Conservation (phyloP, 2,888 invertebrate genomes). For the Hesperia comma region DNA sequence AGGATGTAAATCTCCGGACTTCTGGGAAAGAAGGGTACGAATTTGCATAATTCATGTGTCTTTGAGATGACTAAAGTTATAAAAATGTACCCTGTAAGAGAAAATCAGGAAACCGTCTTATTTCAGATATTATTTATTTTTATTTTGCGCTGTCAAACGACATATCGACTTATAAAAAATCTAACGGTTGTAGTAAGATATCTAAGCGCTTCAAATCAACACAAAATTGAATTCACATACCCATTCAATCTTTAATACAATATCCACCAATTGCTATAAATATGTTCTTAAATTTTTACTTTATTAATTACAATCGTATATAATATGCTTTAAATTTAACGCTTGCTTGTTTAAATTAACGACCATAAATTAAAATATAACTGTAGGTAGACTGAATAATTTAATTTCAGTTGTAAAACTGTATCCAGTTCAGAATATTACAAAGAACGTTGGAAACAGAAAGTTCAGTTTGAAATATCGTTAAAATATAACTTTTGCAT, state of each 20-base stretch:
- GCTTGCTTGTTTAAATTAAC: neutral
- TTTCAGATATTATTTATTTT: too few relatives aligned
- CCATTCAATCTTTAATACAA: too few relatives aligned
- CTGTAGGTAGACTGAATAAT: conserved; percentile 16
- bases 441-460: conserved; percentile 50
- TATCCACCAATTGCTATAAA: too few relatives aligned
- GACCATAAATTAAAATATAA: neutral
- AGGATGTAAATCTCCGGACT: conserved; percentile 65
- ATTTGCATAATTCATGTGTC: conserved; percentile 78
- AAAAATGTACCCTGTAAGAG: conserved; percentile 60
- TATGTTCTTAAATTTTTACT: too few relatives aligned
- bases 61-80: conserved; percentile 60
- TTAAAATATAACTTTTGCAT: conserved; percentile 64
- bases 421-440: conserved; percentile 54
- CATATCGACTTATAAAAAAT: too few relatives aligned
- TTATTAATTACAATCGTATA: too few relatives aligned
- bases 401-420: conserved; percentile 18
- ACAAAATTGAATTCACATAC: too few relatives aligned
- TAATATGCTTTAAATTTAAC: conserved; percentile 5
- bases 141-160: too few relatives aligned
- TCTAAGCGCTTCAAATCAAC: too few relatives aligned
- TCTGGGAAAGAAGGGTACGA: conserved; percentile 56
- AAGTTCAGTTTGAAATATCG: conserved; percentile 46
- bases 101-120: too few relatives aligned
- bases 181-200: too few relatives aligned